Conservation (phyloP, 1,140 invertebrate genomes). For the Drosophila prosaltans region DNA sequence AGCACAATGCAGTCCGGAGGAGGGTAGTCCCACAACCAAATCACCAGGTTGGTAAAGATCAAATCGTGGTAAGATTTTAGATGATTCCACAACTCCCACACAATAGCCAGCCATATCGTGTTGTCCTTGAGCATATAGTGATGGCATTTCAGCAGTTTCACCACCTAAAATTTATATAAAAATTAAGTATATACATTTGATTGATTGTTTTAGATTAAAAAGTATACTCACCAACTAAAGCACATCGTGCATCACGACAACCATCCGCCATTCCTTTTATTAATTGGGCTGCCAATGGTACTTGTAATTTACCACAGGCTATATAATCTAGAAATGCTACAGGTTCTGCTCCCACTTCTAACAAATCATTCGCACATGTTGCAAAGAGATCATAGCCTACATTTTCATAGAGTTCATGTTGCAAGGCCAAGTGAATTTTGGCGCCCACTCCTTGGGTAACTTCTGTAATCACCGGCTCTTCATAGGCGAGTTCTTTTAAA, state of each 20-base stretch:
- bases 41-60: constrained; percentile 88
- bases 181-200: neutral
- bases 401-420: constrained; percentile 90
- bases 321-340: constrained; percentile 99
- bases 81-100: constrained; percentile 92
- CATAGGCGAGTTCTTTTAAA: constrained; percentile 85
- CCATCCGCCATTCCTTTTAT: constrained; percentile 94
- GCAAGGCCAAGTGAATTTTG: constrained; percentile 95
- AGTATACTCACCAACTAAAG: constrained; percentile 89
- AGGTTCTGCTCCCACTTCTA: constrained; percentile 97
- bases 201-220: neutral
- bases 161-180: constrained; percentile 86
- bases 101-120: constrained; percentile 98
- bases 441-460: constrained; percentile 96
- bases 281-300: constrained; percentile 89
- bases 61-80: constrained; percentile 87
- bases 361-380: constrained; percentile 98
- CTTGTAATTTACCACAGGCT: constrained; percentile 93
- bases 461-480: constrained; percentile 94
- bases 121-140: constrained; percentile 91
- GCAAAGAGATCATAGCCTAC: constrained; percentile 98
- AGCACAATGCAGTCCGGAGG: constrained; percentile 94
- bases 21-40: constrained; percentile 91
- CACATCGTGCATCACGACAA: constrained; percentile 93
- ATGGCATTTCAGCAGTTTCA: constrained; percentile 98